These are phyloP conservation scores for Oxyteleia sp. DNA, from an alignment of 2,888 invertebrate species.

Conservation along the genomic window DNA sequence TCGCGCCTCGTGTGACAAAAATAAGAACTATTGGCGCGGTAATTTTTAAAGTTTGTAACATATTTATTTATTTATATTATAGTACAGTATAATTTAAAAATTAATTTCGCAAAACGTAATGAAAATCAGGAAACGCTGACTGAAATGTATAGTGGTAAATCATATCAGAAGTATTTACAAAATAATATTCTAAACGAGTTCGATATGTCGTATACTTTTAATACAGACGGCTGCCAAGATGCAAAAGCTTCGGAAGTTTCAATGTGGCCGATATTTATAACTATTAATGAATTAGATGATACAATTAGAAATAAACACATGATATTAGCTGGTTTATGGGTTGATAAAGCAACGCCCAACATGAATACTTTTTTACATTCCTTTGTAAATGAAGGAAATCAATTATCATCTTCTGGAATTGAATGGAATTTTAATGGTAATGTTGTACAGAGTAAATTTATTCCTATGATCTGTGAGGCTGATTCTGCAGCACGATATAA, in stretches of 20 bases:
- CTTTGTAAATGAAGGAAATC: slow-evolving; percentile 60
- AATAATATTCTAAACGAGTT: slow-evolving; percentile 8
- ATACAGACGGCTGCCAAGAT: slow-evolving; percentile 64
- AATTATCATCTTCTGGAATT: slow-evolving; percentile 53
- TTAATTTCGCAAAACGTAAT: background rate
- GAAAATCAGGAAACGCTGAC: background rate
- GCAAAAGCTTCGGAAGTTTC: slow-evolving; percentile 26
- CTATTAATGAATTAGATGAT: background rate
- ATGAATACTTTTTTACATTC: slow-evolving; percentile 53
- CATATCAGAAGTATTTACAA: slow-evolving; percentile 14
- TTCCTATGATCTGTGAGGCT: slow-evolving; percentile 46
- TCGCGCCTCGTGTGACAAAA: no score
- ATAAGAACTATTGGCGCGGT: no score
- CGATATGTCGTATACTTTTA: slow-evolving; percentile 59
- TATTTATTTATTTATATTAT: no score
- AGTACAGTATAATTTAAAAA: no score
- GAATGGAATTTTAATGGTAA: slow-evolving; percentile 40
- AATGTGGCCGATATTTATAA: slow-evolving; percentile 61
- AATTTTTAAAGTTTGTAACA: no score
- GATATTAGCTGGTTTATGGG: slow-evolving; percentile 62
- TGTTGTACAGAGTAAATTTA: slow-evolving; percentile 46
- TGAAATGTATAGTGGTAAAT: slow-evolving; percentile 23
- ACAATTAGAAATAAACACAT: slow-evolving; percentile 24
- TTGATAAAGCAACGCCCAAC: slow-evolving; percentile 40
- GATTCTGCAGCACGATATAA: slow-evolving; percentile 57